These are phyloP conservation scores for Phaethornis superciliosus DNA, from an alignment of 2,113 vertebrate genomes.

Conservation along the genomic window DNA sequence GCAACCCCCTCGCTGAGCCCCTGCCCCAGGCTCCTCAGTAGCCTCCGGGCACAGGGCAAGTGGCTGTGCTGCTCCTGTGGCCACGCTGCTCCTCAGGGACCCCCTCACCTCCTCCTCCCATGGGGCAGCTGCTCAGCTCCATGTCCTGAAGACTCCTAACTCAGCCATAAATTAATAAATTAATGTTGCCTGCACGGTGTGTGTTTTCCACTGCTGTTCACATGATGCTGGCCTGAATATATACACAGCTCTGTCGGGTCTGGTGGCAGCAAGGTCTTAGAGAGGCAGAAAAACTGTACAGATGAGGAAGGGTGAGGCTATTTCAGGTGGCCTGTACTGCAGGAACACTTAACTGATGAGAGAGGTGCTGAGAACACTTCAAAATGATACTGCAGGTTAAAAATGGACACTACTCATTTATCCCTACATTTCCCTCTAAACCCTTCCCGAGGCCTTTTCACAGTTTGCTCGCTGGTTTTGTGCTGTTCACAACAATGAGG, in stretches of 20 bases:
- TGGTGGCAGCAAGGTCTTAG: not conserved
- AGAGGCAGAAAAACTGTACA: not conserved
- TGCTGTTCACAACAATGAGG: constrained; percentile 27
- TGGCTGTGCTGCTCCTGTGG: no score
- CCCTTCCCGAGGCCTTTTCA: constrained; percentile 64
- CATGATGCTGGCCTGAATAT: not conserved
- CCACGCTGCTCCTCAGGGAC: not conserved
- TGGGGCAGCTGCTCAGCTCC: not conserved
- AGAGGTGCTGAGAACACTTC: constrained; percentile 16
- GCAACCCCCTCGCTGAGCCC: not conserved
- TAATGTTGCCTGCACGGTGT: constrained; percentile 12
- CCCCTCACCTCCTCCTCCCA: not conserved
- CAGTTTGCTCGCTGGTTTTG: constrained; percentile 67
- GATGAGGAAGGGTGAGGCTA: not conserved
- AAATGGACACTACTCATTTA: constrained; percentile 4
- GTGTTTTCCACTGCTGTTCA: constrained; percentile 23
- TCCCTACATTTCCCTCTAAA: constrained; percentile 7
- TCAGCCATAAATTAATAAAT: constrained; percentile 27
- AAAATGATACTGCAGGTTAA: not conserved
- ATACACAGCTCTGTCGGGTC: not conserved
- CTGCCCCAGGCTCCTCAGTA: no score
- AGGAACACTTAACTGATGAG: not conserved
- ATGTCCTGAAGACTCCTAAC: not conserved
- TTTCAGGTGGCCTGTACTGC: not conserved
- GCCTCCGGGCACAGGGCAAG: no score